Percentiles rank a stretch among this genome's conserved stretches.
Conservation (phyloP, 2,797 vertebrate genomes). For the Saguinus oedipus region DNA sequence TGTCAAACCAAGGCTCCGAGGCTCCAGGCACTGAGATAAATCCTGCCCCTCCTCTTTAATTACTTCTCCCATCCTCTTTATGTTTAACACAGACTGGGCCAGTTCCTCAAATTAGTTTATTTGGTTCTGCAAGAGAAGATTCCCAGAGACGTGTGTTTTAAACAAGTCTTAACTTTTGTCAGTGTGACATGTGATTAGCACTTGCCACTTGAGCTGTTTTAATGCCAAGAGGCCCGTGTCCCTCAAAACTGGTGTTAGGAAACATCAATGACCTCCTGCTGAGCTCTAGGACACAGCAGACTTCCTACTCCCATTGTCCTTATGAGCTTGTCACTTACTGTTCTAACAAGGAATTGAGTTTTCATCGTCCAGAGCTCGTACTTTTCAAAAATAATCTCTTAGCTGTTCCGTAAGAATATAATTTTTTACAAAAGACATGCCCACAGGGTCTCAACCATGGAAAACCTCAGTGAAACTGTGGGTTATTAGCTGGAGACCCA, state of each 20-base stretch:
- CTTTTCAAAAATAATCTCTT: conserved; percentile 5
- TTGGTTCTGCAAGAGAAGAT: conserved; percentile 37
- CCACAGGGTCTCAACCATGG: not conserved
- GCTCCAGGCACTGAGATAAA: not conserved
- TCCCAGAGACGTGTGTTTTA: conserved; percentile 37
- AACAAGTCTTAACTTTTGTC: conserved; percentile 45
- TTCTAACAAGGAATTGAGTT: not conserved
- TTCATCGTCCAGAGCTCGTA: not conserved
- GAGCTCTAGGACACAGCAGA: not conserved
- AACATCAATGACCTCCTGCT: not conserved
- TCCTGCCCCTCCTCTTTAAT: conserved; percentile 3
- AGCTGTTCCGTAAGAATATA: not conserved
- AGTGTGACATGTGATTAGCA: not conserved
- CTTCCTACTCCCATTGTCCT: not conserved
- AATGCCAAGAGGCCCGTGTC: conserved; percentile 6
- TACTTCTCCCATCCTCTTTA: conserved; percentile 40
- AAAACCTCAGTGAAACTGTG: not conserved
- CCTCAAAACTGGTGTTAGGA: not conserved
- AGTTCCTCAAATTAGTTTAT: conserved; percentile 45
- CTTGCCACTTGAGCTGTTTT: conserved; percentile 11
- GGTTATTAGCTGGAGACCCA: not conserved
- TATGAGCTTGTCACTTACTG: not conserved
- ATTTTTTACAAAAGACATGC: not conserved
- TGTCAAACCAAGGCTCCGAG: not conserved
- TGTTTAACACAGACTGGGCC: conserved; percentile 29